These are phyloP conservation scores for Cacatua alba DNA, from an alignment of 2,113 vertebrate genomes.

Conservation along the genomic window DNA sequence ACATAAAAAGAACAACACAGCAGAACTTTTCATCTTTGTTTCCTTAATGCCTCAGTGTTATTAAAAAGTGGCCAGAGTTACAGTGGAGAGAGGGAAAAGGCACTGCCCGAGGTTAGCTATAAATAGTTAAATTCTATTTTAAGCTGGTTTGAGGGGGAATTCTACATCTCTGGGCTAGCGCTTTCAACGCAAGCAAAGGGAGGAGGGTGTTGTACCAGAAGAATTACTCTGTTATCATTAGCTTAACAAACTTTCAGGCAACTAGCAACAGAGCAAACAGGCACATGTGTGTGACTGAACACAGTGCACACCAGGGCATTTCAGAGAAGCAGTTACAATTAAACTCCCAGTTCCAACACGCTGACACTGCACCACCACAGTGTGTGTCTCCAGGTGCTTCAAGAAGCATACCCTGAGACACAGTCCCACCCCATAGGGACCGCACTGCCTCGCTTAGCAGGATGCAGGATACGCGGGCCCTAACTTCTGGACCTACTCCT, in stretches of 20 bases:
- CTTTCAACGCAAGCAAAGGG: background rate
- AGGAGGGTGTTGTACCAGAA: background rate
- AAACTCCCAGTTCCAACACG: background rate
- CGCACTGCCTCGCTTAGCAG: background rate
- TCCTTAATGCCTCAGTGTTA: background rate
- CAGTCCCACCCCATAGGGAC: background rate
- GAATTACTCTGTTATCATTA: background rate
- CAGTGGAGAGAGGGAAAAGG: background rate
- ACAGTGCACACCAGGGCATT: background rate
- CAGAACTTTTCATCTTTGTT: background rate
- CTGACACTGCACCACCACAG: background rate
- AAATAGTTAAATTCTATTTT: background rate
- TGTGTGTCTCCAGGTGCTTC: background rate
- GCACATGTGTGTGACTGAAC: background rate
- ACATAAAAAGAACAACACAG: background rate
- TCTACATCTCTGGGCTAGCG: background rate
- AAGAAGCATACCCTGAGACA: background rate
- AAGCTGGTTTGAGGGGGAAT: background rate
- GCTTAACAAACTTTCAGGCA: background rate
- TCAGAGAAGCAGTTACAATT: background rate
- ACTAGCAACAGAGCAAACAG: background rate
- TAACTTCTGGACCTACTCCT: accelerated
- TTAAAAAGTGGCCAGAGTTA: background rate
- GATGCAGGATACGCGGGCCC: background rate
- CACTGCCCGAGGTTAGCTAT: background rate